Evolutionary conservation across 2,797 vertebrate genomes (phyloP).

Genomic region (Siniperca undulata): DNA sequence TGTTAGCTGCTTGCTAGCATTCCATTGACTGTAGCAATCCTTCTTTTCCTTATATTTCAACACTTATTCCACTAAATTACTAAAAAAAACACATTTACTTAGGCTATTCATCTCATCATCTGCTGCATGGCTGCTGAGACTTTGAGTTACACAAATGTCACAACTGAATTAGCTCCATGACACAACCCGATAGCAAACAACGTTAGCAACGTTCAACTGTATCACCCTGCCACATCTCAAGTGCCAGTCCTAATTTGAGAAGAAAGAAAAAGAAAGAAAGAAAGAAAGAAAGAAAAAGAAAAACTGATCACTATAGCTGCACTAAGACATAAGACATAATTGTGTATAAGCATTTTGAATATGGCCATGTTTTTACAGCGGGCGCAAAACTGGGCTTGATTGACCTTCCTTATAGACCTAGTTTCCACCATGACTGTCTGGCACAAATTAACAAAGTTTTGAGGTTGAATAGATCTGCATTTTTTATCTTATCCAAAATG

Average conservation of each 20-base stretch:
- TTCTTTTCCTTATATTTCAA: not conserved
- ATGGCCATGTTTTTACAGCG: not conserved
- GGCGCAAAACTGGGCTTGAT: not conserved
- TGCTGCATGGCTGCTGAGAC: not conserved
- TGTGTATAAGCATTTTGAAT: not conserved
- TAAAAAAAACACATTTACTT: not conserved
- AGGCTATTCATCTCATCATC: not conserved
- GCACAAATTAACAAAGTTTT: not conserved
- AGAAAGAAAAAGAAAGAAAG: no score
- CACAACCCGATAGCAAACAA: no score
- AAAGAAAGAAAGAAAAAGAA: no score
- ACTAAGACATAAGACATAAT: not conserved
- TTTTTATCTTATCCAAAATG: conserved; percentile 56
- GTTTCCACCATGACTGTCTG: not conserved
- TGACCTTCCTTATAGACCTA: not conserved
- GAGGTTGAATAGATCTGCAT: conserved; percentile 5
- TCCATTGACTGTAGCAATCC: not conserved
- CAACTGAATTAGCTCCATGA: not conserved
- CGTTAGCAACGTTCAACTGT: not conserved
- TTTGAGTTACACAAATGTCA: not conserved
- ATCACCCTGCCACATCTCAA: conserved; percentile 30
- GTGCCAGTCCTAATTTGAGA: conserved; percentile 5
- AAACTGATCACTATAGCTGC: not conserved
- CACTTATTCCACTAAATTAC: not conserved
- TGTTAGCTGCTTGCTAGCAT: not conserved